A percentile compares a stretch with the other conserved stretches of the same genome.
Conservation (phyloP, 2,113 vertebrate genomes). For the Lophotis ruficrista region DNA sequence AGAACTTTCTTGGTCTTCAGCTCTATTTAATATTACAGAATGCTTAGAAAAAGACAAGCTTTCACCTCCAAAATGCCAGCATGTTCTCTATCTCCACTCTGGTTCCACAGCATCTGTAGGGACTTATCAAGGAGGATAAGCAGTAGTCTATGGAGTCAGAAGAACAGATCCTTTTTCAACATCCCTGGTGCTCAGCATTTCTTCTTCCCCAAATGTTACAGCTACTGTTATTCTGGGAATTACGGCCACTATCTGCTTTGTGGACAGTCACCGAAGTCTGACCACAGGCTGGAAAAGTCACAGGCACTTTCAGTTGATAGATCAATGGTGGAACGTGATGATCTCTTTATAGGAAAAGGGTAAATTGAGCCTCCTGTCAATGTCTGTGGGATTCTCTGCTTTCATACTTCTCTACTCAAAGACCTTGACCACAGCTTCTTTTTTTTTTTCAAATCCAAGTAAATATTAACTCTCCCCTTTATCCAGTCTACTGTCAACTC, state of each 20-base stretch:
- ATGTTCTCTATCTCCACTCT: neutral
- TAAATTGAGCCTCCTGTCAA: neutral
- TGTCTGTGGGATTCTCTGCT: neutral
- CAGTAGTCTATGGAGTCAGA: neutral
- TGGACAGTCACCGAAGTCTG: neutral
- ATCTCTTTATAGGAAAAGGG: neutral
- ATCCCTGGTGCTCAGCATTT: neutral
- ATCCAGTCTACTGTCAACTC: neutral
- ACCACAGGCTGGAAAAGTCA: neutral
- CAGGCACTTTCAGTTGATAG: neutral
- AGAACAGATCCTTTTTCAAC: neutral
- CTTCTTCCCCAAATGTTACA: neutral
- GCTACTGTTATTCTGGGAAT: neutral
- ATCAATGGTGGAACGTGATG: neutral
- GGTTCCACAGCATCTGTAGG: neutral
- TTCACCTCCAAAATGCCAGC: neutral
- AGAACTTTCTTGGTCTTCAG: neutral
- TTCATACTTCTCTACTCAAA: neutral
- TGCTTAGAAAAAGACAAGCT: neutral
- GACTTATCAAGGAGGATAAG: neutral
- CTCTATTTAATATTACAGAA: neutral
- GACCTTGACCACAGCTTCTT: neutral
- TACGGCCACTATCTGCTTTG: neutral
- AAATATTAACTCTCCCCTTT: constrained; percentile 26
- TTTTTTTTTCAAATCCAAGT: neutral